Conservation (phyloP, 2,113 vertebrate genomes). For the Cynopterus brachyotis region DNA sequence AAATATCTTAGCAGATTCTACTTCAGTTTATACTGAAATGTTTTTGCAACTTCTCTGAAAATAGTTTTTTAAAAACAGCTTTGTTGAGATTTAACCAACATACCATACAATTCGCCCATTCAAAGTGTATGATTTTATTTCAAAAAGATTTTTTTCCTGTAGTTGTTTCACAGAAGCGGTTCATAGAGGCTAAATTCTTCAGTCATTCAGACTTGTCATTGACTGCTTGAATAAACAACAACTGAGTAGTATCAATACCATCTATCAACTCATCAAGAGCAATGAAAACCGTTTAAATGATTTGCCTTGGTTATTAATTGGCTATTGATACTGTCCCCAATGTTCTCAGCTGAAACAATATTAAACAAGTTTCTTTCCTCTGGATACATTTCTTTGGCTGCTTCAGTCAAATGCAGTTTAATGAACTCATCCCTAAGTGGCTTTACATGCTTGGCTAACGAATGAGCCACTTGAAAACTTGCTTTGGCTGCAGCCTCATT, state of each 20-base stretch:
- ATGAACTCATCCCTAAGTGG: not conserved
- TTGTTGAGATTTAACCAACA: not conserved
- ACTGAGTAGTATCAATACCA: not conserved
- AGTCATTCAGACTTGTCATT: not conserved
- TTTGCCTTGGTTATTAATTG: not conserved
- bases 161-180: not conserved
- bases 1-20: not conserved
- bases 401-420: not conserved
- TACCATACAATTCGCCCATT: not conserved
- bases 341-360: not conserved
- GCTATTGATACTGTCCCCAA: not conserved
- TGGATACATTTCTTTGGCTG: not conserved
- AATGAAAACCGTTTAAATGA: not conserved
- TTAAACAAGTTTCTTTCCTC: not conserved
- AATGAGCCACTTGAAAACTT: not conserved
- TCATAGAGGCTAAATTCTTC: not conserved
- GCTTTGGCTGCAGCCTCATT: not conserved
- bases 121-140: not conserved
- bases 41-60: conserved; percentile 13
- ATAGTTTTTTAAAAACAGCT: not conserved
- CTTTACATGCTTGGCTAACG: not conserved
- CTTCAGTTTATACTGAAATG: not conserved
- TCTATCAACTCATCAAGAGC: not conserved
- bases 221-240: not conserved
- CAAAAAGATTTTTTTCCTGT: not conserved